phyloP scores from a whole-genome alignment of 2,797 vertebrate genomes.

The Sebastes trivittatus region DNA sequence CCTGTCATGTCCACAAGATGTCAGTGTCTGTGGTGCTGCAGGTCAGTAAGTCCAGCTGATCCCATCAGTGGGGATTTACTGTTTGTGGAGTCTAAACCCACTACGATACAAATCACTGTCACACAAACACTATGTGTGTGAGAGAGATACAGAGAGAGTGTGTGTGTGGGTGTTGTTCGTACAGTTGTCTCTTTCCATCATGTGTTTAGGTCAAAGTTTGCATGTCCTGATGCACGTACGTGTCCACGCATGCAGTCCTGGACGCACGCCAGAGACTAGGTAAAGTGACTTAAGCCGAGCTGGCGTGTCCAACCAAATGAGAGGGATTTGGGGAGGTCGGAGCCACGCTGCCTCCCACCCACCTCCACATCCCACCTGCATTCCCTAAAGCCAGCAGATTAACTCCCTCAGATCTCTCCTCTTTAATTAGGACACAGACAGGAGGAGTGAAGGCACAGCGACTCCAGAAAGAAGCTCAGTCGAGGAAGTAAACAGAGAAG shows the following conservation, averaged over 20 bases:
- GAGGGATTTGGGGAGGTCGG: constrained; percentile 53
- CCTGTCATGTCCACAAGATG: constrained; percentile 63
- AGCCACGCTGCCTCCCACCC: constrained; percentile 10
- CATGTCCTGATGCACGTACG: background rate
- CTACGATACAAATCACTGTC: constrained; percentile 36
- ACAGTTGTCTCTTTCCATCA: background rate
- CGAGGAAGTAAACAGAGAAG: constrained; percentile 36
- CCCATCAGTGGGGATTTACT: constrained; percentile 67
- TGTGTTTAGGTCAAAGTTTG: background rate
- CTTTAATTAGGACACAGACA: constrained; percentile 64
- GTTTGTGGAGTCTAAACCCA: constrained; percentile 45
- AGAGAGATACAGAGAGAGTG: background rate
- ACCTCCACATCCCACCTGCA: constrained; percentile 49
- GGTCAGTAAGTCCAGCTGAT: constrained; percentile 63
- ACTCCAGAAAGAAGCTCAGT: constrained; percentile 12
- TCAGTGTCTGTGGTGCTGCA: constrained; percentile 45
- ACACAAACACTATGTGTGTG: background rate
- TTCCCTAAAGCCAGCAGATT: constrained; percentile 67
- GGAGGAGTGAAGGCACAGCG: constrained; percentile 26
- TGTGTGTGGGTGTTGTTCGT: background rate
- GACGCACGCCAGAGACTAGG: constrained; percentile 11
- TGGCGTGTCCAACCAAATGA: constrained; percentile 48
- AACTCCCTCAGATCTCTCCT: constrained; percentile 57
- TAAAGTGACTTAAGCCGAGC: constrained; percentile 57
- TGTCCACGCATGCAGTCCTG: constrained; percentile 1